phyloP scores from a whole-genome alignment of 1,140 invertebrate species.

The Drosophila oshimai region DNA sequence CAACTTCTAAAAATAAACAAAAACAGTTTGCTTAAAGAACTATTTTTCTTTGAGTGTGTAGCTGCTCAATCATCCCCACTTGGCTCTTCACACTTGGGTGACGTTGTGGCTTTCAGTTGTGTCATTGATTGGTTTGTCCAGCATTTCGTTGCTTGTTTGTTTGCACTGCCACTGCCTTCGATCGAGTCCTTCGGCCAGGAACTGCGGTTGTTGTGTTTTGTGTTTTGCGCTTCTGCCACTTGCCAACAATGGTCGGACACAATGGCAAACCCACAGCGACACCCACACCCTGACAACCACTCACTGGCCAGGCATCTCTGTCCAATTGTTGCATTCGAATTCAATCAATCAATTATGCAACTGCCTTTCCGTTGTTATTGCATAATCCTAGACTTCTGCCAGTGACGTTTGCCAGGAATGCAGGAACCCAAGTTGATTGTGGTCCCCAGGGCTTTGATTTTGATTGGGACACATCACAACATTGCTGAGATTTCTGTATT shows the following conservation, averaged over 20 bases:
- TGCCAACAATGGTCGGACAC: conserved; percentile 15
- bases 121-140: conserved; percentile 77
- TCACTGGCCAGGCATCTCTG: conserved; percentile 11
- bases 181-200: conserved; percentile 21
- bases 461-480: neutral
- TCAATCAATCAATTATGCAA: conserved; percentile 77
- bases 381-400: conserved; percentile 26
- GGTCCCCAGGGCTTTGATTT: neutral
- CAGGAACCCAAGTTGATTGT: conserved; percentile 17
- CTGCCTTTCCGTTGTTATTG: conserved; percentile 43
- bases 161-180: conserved; percentile 55
- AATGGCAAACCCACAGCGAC: neutral
- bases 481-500: neutral
- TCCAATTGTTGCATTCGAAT: conserved; percentile 64
- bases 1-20: too few relatives aligned
- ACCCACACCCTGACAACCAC: neutral
- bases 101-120: conserved; percentile 75
- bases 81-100: conserved; percentile 61
- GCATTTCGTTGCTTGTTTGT: conserved; percentile 67
- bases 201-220: conserved; percentile 50
- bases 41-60: neutral
- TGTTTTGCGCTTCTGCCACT: conserved; percentile 32
- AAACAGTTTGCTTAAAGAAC: neutral
- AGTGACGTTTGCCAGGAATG: conserved; percentile 2
- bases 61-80: conserved; percentile 39